Evolutionary conservation across 2,113 vertebrate species (phyloP), one percentile per base, ranked within the genome.

Genomic region (Cromileptes altivelis): DNA sequence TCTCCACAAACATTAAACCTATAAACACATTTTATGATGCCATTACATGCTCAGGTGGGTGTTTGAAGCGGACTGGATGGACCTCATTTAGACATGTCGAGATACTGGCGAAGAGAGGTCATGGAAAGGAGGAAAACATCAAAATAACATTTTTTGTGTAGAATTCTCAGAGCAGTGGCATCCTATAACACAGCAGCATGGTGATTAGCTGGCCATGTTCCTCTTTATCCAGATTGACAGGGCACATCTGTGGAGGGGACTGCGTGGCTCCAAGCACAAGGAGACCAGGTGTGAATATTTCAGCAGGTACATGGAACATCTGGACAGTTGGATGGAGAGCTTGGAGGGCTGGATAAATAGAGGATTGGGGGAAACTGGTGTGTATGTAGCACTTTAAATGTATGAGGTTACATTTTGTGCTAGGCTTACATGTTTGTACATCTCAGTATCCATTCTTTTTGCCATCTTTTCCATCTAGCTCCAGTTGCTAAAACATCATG

Each of bases 151-250:
- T 42, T 67, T 30, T 9, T 57, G 13, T 78, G 15, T 49, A 49
- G 4, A 70, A 42, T 57, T 86, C 80, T 82, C 18, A 5, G 52
- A 87, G 80, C 82, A 73, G 80, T 56, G 30, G 25, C 70, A 69
- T 45, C 12, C 9, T 58, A 23, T 27, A 79, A 19, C 60, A 15
- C 74, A 82, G 85, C 74, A 69, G 71, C 27, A 72, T 74, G 75
- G 40, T 90, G 88, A 93, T 93, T 93, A 93, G 81, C 76, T 89
- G 84, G 79, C 81, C 85, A 40, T 93, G 93, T 93, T 90, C 69
- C 78, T 80, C 87, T 94, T 94, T 88, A 93, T 94, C 75, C 67
- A 77, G 91, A 94, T 78, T 94, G 94, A 95, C 92, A 93, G 90
- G 89, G 71, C 92, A 91, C 93, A 94, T 95, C 94, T 95, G 92